Conservation (phyloP, 2,888 invertebrate genomes). For the Rutpela maculata region DNA sequence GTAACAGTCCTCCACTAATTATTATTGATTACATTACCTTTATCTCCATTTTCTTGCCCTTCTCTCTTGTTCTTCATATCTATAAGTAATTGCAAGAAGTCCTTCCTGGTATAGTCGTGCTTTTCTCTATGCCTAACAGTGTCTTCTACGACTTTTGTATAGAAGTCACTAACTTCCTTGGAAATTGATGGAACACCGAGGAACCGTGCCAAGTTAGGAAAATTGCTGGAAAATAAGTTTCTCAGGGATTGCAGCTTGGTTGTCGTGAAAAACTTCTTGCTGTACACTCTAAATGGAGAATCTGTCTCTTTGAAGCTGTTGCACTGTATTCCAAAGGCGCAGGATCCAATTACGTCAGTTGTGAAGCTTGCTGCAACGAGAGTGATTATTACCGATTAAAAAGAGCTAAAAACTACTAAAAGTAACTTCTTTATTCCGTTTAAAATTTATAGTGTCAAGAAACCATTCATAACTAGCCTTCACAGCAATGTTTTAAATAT, state of each 20-base stretch:
- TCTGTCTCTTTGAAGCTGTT: constrained; percentile 76
- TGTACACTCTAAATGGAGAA: constrained; percentile 70
- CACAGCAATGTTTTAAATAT: too few species aligned
- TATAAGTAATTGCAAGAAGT: constrained; percentile 76
- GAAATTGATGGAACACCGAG: constrained; percentile 57
- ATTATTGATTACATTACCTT: not conserved
- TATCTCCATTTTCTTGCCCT: not conserved
- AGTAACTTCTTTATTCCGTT: too few species aligned
- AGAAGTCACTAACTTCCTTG: constrained; percentile 69
- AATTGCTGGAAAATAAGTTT: constrained; percentile 35
- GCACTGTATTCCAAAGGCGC: constrained; percentile 78
- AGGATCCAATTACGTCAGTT: constrained; percentile 52
- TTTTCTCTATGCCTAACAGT: constrained; percentile 72
- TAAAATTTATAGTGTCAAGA: too few species aligned
- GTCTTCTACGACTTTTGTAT: constrained; percentile 70
- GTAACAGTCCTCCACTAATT: too few species aligned
- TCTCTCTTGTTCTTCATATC: constrained; percentile 45
- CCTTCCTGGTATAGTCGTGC: constrained; percentile 73
- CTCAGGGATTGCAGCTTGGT: constrained; percentile 34
- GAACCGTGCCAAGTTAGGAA: constrained; percentile 50
- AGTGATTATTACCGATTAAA: too few species aligned
- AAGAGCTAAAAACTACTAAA: too few species aligned
- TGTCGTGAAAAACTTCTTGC: constrained; percentile 40
- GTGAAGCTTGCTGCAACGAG: not conserved
- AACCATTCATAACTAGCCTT: too few species aligned